Evolutionary conservation across 2,113 vertebrate genomes (phyloP).

Genomic region (Lates calcarifer): DNA sequence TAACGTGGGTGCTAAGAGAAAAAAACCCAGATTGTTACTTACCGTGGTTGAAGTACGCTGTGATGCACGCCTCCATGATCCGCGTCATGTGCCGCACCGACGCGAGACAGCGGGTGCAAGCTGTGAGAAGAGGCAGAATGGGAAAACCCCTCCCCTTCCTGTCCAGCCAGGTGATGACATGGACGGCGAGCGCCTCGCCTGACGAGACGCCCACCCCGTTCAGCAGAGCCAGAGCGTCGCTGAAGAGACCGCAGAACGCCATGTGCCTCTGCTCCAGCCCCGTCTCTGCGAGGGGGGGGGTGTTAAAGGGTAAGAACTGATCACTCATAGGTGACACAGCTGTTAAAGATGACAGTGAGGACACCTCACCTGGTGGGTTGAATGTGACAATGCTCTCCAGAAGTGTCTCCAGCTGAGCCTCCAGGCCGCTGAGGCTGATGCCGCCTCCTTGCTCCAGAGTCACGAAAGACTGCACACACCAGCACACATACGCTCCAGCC

Average conservation of each 20-base stretch:
- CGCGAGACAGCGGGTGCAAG: conserved; percentile 92
- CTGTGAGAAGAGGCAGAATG: conserved; percentile 93
- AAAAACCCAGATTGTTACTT: conserved; percentile 19
- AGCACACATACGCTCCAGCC: conserved; percentile 67
- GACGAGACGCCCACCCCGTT: conserved; percentile 90
- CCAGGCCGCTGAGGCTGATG: conserved; percentile 87
- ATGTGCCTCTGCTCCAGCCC: conserved; percentile 92
- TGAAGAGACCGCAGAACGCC: conserved; percentile 93
- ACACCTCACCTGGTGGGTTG: conserved; percentile 89
- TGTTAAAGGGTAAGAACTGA: background rate
- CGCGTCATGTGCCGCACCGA: conserved; percentile 96
- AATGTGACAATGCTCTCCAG: conserved; percentile 91
- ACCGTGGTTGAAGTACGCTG: conserved; percentile 92
- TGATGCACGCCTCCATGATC: conserved; percentile 93
- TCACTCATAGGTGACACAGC: background rate
- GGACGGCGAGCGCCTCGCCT: conserved; percentile 89
- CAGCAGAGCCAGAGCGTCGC: conserved; percentile 90
- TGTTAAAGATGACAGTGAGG: background rate
- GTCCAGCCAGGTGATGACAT: conserved; percentile 89
- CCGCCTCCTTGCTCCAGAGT: conserved; percentile 91
- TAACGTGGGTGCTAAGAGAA: background rate
- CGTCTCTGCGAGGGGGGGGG: conserved; percentile 81
- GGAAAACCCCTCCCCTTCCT: conserved; percentile 86
- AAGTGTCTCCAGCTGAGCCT: conserved; percentile 91
- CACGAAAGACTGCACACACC: conserved; percentile 87